phyloP scores from a whole-genome alignment of 2,113 vertebrate species.

The Ailurus styani region DNA sequence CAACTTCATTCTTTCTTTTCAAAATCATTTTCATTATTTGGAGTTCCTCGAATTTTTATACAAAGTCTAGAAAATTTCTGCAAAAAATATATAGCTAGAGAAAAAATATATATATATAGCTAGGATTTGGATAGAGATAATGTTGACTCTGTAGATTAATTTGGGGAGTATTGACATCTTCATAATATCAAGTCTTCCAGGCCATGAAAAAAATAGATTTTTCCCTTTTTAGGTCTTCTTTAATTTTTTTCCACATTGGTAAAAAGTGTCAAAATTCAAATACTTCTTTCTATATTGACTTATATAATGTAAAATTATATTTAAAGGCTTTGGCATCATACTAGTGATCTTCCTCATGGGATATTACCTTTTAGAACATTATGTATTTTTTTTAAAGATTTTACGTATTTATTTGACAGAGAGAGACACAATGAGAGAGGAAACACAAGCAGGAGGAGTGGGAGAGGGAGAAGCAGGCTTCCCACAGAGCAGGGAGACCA shows the following conservation, averaged over 20 bases:
- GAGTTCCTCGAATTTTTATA: neutral
- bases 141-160: neutral
- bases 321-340: neutral
- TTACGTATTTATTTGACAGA: no score
- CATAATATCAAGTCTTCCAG: neutral
- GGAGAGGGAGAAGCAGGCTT: no score
- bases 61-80: neutral
- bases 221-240: neutral
- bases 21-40: neutral
- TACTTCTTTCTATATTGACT: neutral
- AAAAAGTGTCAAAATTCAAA: neutral
- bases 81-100: no score
- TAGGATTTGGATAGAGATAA: neutral
- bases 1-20: neutral
- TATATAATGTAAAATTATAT: neutral
- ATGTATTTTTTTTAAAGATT: neutral
- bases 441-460: no score
- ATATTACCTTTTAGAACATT: neutral
- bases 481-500: no score
- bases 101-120: no score
- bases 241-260: neutral
- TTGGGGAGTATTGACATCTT: neutral
- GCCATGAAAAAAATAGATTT: neutral
- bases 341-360: neutral
- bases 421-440: no score